A percentile compares a stretch with the other conserved stretches of the same genome.
These are phyloP conservation scores for Watsonalla binaria DNA, from an alignment of 2,888 invertebrate species.

Conservation along the genomic window DNA sequence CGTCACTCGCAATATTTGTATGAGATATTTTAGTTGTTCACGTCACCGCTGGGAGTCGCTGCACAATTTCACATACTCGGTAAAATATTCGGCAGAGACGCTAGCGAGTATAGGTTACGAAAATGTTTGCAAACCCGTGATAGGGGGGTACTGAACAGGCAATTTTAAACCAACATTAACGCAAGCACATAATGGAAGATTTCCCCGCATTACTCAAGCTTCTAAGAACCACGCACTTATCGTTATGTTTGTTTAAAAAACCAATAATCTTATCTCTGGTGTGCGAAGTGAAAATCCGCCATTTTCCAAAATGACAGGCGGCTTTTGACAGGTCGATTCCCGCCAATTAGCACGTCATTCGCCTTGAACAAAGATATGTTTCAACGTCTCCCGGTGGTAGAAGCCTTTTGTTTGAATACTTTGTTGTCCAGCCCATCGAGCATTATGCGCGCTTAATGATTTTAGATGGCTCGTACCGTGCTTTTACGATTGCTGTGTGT, in stretches of 20 bases:
- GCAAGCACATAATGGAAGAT: not conserved
- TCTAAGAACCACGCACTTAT: not conserved
- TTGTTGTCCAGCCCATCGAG: constrained; percentile 38
- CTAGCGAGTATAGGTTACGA: no score
- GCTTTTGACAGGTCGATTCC: constrained; percentile 38
- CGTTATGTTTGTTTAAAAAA: not conserved
- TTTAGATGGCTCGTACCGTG: constrained; percentile 33
- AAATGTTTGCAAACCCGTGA: no score
- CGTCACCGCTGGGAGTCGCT: no score
- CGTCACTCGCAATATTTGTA: no score
- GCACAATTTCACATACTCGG: no score
- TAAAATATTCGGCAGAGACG: no score
- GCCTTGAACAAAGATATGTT: constrained; percentile 57
- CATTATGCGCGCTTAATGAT: constrained; percentile 53
- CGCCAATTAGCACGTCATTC: constrained; percentile 67
- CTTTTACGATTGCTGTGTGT: constrained; percentile 28
- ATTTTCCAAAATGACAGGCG: constrained; percentile 6
- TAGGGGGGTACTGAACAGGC: no score
- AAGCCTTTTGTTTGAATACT: constrained; percentile 51
- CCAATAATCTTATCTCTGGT: constrained; percentile 1
- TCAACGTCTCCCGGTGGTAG: constrained; percentile 47
- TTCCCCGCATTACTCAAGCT: not conserved
- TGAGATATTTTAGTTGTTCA: no score
- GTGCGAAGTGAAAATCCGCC: not conserved
- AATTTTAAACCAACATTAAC: no score